Evolutionary conservation across 2,888 invertebrate genomes (phyloP).

Genomic region (Aphelenchoides bicaudatus): DNA sequence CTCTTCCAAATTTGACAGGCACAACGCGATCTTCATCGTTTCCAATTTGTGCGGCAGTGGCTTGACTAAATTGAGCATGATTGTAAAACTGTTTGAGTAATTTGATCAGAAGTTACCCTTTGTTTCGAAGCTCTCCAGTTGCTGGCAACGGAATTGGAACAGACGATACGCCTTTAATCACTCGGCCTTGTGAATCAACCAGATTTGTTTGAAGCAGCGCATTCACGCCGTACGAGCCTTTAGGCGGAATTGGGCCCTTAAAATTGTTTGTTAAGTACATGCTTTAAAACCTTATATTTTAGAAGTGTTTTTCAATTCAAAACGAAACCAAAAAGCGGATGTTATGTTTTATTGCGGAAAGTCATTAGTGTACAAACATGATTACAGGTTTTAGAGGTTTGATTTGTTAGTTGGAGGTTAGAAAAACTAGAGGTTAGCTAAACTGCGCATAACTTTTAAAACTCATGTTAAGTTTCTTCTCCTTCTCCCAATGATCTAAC

Average conservation of each 20-base stretch:
- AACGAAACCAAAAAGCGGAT: no score
- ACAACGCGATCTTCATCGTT: slow-evolving; percentile 38
- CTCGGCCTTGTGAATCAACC: slow-evolving; percentile 50
- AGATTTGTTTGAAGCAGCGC: slow-evolving; percentile 52
- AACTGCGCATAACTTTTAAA: not conserved
- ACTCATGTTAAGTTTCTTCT: not conserved
- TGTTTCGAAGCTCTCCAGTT: slow-evolving; percentile 32
- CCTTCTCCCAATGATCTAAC: not conserved
- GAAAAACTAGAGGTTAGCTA: not conserved
- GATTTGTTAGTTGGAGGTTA: no score
- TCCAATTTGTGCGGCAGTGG: slow-evolving; percentile 35
- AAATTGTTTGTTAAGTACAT: no score
- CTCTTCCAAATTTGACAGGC: slow-evolving; percentile 37
- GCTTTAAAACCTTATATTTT: no score
- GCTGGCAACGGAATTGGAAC: slow-evolving; percentile 49
- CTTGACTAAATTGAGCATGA: slow-evolving; percentile 28
- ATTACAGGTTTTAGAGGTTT: no score
- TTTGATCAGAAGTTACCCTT: slow-evolving; percentile 16
- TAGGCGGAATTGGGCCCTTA: slow-evolving; percentile 37
- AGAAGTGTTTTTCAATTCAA: no score
- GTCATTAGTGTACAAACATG: no score
- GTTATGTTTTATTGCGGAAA: no score
- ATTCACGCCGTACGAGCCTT: slow-evolving; percentile 47
- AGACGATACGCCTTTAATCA: slow-evolving; percentile 45
- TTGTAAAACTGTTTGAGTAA: slow-evolving; percentile 2